Evolutionary conservation across 2,888 invertebrate species (phyloP).

Genomic region (Omphaloscelis lunosa): DNA sequence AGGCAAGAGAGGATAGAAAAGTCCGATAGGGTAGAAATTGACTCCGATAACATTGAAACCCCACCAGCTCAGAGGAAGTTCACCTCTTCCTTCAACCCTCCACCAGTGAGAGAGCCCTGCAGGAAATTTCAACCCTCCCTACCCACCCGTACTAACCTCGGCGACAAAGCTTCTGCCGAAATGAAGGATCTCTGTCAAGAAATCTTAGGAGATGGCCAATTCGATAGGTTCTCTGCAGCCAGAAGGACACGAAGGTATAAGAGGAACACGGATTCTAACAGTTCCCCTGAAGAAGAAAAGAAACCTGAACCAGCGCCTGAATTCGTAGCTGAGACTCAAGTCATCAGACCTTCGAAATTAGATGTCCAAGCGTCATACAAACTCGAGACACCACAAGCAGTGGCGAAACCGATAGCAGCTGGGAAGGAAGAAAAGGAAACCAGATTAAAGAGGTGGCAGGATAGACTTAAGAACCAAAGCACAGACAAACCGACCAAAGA

Average conservation of each 20-base stretch:
- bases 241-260: slow-evolving; percentile 96
- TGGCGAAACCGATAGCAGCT: slow-evolving; percentile 82
- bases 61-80: slow-evolving; percentile 95
- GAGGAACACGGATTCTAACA: slow-evolving; percentile 91
- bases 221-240: slow-evolving; percentile 95
- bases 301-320: slow-evolving; percentile 83
- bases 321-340: slow-evolving; percentile 89
- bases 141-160: slow-evolving; percentile 72
- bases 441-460: slow-evolving; percentile 93
- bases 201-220: slow-evolving; percentile 94
- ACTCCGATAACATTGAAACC: slow-evolving; percentile 97
- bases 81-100: slow-evolving; percentile 88
- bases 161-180: slow-evolving; percentile 81
- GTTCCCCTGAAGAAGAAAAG: slow-evolving; percentile 90
- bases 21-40: slow-evolving; percentile 94
- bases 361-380: slow-evolving; percentile 90
- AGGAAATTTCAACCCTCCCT: slow-evolving; percentile 87
- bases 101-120: slow-evolving; percentile 91
- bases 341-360: slow-evolving; percentile 87
- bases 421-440: slow-evolving; percentile 90
- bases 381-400: slow-evolving; percentile 81
- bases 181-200: slow-evolving; percentile 89
- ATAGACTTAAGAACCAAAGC: slow-evolving; percentile 91
- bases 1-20: slow-evolving; percentile 71
- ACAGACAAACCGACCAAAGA: slow-evolving; percentile 88